These are phyloP conservation scores for Eudasyphora cyanicolor DNA, from an alignment of 2,888 invertebrate genomes.

Conservation along the genomic window DNA sequence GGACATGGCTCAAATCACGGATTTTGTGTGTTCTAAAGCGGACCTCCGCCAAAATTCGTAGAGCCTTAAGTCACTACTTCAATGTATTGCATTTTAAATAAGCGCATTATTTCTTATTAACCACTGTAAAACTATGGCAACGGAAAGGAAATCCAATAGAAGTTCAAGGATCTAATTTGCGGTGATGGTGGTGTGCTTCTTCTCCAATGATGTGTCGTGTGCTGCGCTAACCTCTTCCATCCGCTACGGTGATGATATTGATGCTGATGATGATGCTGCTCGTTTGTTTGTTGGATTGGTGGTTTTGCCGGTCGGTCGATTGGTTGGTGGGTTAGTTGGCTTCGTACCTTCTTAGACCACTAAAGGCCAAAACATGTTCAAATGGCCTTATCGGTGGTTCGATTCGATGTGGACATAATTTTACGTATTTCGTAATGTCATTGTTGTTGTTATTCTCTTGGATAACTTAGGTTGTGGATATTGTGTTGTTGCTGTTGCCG, in stretches of 20 bases:
- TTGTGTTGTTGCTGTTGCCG: conserved; percentile 42
- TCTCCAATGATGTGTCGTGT: conserved; percentile 5
- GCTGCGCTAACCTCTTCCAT: conserved; percentile 3
- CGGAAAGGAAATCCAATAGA: background rate
- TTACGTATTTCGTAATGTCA: conserved; percentile 52
- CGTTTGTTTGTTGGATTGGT: background rate
- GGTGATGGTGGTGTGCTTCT: background rate
- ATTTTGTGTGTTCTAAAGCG: too few relatives aligned
- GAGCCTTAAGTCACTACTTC: too few relatives aligned
- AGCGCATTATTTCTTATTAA: background rate
- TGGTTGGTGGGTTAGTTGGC: conserved; percentile 7
- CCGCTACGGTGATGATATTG: conserved; percentile 37
- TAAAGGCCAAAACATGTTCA: conserved; percentile 64
- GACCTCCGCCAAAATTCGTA: too few relatives aligned
- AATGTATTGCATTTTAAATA: too few relatives aligned
- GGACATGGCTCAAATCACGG: too few relatives aligned
- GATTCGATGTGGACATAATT: conserved; percentile 55
- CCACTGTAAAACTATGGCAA: conserved; percentile 5
- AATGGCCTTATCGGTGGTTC: conserved; percentile 53
- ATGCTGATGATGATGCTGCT: conserved; percentile 1
- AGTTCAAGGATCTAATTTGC: conserved; percentile 60
- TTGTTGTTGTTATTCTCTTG: conserved; percentile 56
- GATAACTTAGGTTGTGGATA: too few relatives aligned
- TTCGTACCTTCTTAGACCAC: conserved; percentile 2
- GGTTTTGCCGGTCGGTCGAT: background rate